Base-by-base conservation (phyloP, 2,888 invertebrate species). In the Eristalis intricaria region DNA sequence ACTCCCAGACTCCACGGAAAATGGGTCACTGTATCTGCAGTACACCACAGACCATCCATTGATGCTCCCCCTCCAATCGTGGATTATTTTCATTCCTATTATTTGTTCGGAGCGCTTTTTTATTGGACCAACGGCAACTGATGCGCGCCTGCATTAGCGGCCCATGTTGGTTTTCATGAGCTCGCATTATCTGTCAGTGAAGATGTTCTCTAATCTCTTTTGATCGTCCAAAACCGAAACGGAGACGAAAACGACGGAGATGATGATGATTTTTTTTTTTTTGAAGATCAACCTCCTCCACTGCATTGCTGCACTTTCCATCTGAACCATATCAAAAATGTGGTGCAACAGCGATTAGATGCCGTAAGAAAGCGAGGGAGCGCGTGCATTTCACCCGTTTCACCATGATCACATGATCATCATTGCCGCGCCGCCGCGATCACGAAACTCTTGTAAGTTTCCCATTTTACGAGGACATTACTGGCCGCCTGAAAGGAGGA, bases 401-500 rank as follows among this genome's bases (percentile, higher is more conserved):
- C 58, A 70, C 43, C 15, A 19, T 40, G 74, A 23, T 50, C 29
- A 29, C 4, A 29, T 29, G 29, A 29, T 29, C 29, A 29, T 4
- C 29, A 29, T 3, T 3, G 26, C 1, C 26, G 5, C 58, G 63
- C 74, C 61, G 23, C 56, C 66, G 58, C 63, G 56, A 60, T 77
- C 86, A 86, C 86, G 86, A 86, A 83, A 78, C 58, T 83, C 78
- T 78, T 86, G 86, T 86, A 83, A 78, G 83, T 83, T 83, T 83
- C 70, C 50, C 83, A 83, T 86, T 86, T 86, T 83, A 86, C 86
- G 86, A 86, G 83, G 83, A 86, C 83, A 86, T 86, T 75, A 83
- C 78, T 74, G 69, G 74, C 64, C 82, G 83, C 65, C 69, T 73
- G 56, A 66, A 81, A 38, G 66, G 38, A 61, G 38, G 23, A 68